phyloP scores from a whole-genome alignment of 1,140 invertebrate genomes.

The Spodoptera litura region DNA sequence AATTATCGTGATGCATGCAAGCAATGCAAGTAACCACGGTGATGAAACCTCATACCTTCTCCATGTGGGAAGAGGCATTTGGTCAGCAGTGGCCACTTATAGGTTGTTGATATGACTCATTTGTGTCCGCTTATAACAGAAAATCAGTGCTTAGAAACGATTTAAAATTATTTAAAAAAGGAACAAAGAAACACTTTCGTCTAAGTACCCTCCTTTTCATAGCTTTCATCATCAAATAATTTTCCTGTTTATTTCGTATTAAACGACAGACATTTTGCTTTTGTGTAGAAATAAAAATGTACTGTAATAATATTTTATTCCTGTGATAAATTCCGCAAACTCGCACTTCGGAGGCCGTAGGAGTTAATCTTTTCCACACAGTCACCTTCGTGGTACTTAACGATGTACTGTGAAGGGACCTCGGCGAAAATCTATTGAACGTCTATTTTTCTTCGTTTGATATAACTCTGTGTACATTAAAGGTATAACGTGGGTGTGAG shows the following conservation, averaged over 20 bases:
- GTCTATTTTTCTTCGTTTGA: conserved; percentile 36
- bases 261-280: not conserved
- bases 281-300: conserved; percentile 17
- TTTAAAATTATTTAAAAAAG: no score
- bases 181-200: no score
- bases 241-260: conserved; percentile 18
- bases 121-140: no score
- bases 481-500: not conserved
- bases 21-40: no score
- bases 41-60: no score
- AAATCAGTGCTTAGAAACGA: no score
- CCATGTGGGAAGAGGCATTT: no score
- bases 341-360: conserved; percentile 4
- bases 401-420: conserved; percentile 8
- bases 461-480: conserved; percentile 14
- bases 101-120: no score
- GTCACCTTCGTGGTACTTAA: conserved; percentile 27
- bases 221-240: not conserved
- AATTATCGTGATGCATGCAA: no score
- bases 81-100: no score
- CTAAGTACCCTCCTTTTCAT: no score
- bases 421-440: conserved; percentile 19
- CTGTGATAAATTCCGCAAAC: conserved; percentile 2
- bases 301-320: conserved; percentile 37
- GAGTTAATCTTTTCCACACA: conserved; percentile 40